phyloP scores from a whole-genome alignment of 2,797 vertebrate species.

The Eulemur rubriventer region DNA sequence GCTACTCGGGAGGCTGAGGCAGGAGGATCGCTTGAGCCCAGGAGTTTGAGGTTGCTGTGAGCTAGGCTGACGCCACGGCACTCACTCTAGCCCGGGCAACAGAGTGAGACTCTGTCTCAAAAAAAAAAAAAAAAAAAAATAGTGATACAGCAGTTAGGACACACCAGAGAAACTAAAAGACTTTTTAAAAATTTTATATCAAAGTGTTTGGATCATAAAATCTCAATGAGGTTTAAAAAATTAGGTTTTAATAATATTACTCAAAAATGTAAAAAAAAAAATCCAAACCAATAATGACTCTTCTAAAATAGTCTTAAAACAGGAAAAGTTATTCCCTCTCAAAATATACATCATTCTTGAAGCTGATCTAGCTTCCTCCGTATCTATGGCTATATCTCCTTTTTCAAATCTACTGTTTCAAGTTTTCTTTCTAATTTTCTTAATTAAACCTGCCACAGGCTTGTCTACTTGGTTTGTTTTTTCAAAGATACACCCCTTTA shows the following conservation, averaged over 20 bases:
- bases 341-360: background rate
- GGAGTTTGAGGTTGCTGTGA: too few species aligned
- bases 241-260: background rate
- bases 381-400: background rate
- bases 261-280: background rate
- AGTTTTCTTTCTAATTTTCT: constrained; percentile 20
- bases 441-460: background rate
- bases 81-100: too few species aligned
- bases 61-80: too few species aligned
- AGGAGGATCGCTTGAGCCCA: too few species aligned
- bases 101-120: too few species aligned
- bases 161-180: background rate
- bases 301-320: background rate
- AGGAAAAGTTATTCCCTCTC: background rate
- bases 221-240: background rate
- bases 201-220: background rate
- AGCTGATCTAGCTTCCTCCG: background rate
- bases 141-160: background rate
- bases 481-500: background rate
- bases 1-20: too few species aligned
- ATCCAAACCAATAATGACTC: background rate
- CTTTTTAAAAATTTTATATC: background rate
- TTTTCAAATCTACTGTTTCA: background rate
- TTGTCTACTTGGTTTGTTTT: background rate
- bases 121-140: too few species aligned